Evolutionary conservation across 2,888 invertebrate species (phyloP).

Genomic region (Callinectes sapidus): DNA sequence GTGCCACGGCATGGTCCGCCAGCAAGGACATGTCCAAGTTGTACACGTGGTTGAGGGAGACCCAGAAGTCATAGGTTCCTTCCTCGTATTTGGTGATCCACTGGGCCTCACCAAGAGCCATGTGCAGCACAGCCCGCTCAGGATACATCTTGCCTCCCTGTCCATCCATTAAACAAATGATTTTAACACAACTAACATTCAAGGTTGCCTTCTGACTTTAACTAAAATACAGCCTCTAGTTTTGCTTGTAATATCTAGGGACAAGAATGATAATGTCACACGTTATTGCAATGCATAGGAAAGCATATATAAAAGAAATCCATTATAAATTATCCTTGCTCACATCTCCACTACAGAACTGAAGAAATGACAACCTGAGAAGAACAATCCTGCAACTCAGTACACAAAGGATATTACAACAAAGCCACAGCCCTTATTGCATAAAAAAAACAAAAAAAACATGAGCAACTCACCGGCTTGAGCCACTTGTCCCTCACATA

Average conservation of each 20-base stretch:
- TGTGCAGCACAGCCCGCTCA: conserved; percentile 69
- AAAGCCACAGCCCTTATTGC: background rate
- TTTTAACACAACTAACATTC: background rate
- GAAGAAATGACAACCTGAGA: background rate
- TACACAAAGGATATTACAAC: background rate
- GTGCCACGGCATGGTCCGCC: conserved; percentile 68
- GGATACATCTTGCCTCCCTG: conserved; percentile 72
- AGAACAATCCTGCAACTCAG: background rate
- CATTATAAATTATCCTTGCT: background rate
- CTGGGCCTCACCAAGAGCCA: conserved; percentile 71
- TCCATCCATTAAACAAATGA: background rate
- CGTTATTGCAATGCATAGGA: background rate
- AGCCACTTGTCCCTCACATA: conserved; percentile 72
- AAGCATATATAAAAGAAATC: background rate
- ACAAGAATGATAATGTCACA: background rate
- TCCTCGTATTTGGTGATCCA: conserved; percentile 71
- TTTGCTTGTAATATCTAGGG: background rate
- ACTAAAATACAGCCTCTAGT: background rate
- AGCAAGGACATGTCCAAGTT: conserved; percentile 72
- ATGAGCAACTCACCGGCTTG: conserved; percentile 67
- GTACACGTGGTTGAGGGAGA: conserved; percentile 69
- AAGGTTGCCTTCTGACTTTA: background rate
- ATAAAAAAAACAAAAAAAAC: too few relatives aligned
- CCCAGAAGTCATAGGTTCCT: conserved; percentile 72
- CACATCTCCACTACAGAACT: background rate